These are phyloP conservation scores for Calliphora vicina DNA, from an alignment of 1,140 invertebrate genomes.

Conservation along the genomic window DNA sequence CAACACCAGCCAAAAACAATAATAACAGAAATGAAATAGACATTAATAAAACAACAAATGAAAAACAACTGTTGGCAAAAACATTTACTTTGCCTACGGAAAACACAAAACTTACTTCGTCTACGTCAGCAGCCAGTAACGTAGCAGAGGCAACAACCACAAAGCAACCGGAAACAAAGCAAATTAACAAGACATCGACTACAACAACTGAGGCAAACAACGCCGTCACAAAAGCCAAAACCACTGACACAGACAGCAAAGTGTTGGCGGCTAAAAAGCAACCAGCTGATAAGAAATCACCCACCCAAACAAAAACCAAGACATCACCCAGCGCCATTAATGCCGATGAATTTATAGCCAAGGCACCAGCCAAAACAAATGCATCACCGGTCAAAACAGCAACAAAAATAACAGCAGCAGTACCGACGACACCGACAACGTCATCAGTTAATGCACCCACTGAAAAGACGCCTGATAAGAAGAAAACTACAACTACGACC, in stretches of 20 bases:
- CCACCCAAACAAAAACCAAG: slow-evolving; percentile 29
- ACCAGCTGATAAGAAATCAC: neutral
- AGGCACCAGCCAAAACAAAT: slow-evolving; percentile 54
- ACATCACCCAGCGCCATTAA: slow-evolving; percentile 48
- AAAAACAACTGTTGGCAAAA: slow-evolving; percentile 36
- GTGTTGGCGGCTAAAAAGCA: neutral
- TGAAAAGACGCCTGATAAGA: slow-evolving; percentile 33
- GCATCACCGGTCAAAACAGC: slow-evolving; percentile 44
- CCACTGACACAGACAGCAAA: neutral
- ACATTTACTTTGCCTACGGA: slow-evolving; percentile 24
- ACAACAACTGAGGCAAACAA: neutral
- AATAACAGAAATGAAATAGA: slow-evolving; percentile 44
- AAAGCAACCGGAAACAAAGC: slow-evolving; percentile 34
- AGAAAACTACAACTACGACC: slow-evolving; percentile 37
- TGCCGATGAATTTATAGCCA: slow-evolving; percentile 61
- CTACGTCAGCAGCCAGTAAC: slow-evolving; percentile 40
- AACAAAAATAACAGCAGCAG: slow-evolving; percentile 41
- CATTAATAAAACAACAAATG: slow-evolving; percentile 37
- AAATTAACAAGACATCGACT: neutral
- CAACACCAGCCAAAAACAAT: slow-evolving; percentile 38
- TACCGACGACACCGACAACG: slow-evolving; percentile 1
- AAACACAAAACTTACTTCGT: slow-evolving; percentile 48
- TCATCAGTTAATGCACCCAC: slow-evolving; percentile 34
- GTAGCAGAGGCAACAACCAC: slow-evolving; percentile 45
- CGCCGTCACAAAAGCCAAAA: neutral